Base-by-base conservation (phyloP, 2,113 vertebrate species). In the Vidua chalybeata region DNA sequence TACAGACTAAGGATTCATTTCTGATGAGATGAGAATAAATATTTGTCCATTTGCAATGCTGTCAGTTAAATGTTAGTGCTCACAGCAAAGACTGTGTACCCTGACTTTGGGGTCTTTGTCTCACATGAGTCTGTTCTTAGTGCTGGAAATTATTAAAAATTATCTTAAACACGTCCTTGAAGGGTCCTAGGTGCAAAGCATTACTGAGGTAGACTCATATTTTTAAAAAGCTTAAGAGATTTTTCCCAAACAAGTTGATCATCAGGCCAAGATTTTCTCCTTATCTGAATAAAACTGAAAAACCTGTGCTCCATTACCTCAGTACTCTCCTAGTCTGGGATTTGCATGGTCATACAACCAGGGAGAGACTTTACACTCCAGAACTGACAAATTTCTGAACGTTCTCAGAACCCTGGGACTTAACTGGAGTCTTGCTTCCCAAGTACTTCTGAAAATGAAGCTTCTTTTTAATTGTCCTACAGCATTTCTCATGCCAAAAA, bases 401-500 rank as follows among this genome's bases (percentile, higher is more conserved):
- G 1, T 13, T 59, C 13, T 85, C 22, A 81, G 64, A 59, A 8
- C n/a, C 33, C 68, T 81, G 82, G 14, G 75, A 92, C 22, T 88
- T 63, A 16, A 66, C 56, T 67, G n/a, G 56, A 64, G 51, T 75
- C 64, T 45, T 56, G 56, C 48, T 88, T 88, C 82, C 48, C 86
- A 91, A 90, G 76, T 51, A 56, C 7, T 68, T 63, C 72, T 84
- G 82, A 95, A 93, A 95, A 90, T 15, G 26, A 90, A 48, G 45
- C 20, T 88, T 83, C 79, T 94, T 93, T 95, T 92, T 68, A 80
- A 88, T 80, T 88, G 52, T 66, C 39, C 61, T 75, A 9, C 3
- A 81, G 52, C 27, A 45, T 74, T 87, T 77, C 63, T 83, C 87
- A 86, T 39, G 75, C 51, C 59, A 86, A 67, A 94, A 91, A 86